Percentiles rank a stretch among this genome's conserved stretches.
These are phyloP conservation scores for Callimorpha dominula DNA, from an alignment of 2,888 invertebrate species.

Conservation along the genomic window DNA sequence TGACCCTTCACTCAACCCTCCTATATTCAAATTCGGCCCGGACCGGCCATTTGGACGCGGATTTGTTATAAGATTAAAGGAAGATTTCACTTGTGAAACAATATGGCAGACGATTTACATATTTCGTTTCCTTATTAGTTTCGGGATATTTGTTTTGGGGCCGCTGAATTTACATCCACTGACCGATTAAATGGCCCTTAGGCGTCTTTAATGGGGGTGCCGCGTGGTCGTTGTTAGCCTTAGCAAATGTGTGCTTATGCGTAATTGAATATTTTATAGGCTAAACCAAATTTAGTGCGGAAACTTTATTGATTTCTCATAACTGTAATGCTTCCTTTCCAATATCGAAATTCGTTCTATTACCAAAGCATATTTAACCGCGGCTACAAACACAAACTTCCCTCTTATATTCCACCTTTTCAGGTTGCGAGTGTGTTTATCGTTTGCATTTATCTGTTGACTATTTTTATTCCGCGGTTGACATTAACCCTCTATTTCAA, in stretches of 20 bases:
- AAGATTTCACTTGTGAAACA: constrained; percentile 88
- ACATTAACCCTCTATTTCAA: constrained; percentile 85
- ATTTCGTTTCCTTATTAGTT: constrained; percentile 88
- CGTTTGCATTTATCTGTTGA: constrained; percentile 87
- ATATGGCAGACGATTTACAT: constrained; percentile 87
- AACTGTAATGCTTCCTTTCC: constrained; percentile 51
- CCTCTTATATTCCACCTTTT: constrained; percentile 76
- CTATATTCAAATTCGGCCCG: constrained; percentile 84
- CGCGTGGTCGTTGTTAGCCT: constrained; percentile 86
- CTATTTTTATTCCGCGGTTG: constrained; percentile 86
- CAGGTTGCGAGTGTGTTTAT: constrained; percentile 82
- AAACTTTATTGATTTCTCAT: constrained; percentile 77
- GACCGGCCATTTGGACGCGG: constrained; percentile 87
- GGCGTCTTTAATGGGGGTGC: constrained; percentile 87
- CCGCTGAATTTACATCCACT: constrained; percentile 86
- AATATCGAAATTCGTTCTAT: constrained; percentile 50
- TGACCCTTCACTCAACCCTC: constrained; percentile 82
- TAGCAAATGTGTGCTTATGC: constrained; percentile 86
- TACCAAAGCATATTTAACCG: constrained; percentile 39
- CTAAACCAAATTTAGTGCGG: constrained; percentile 78
- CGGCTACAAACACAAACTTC: constrained; percentile 65
- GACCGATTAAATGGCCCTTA: constrained; percentile 87
- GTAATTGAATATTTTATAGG: constrained; percentile 87
- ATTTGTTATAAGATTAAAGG: constrained; percentile 88
- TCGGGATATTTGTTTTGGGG: constrained; percentile 87